phyloP scores from a whole-genome alignment of 2,113 vertebrate genomes.

The Channa argus region DNA sequence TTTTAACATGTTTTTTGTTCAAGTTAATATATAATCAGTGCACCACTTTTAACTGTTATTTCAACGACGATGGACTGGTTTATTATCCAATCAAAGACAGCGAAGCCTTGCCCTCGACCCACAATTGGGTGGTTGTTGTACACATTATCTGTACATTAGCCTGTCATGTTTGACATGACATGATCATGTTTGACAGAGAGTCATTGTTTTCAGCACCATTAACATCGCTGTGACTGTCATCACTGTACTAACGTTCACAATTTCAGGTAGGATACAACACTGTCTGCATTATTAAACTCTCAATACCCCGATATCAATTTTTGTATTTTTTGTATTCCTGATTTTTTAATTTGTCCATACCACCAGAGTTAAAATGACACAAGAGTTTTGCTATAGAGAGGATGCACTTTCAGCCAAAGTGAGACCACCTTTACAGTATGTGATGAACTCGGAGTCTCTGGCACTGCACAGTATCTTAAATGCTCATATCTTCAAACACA shows the following conservation, averaged over 20 bases:
- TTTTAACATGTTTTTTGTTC: constrained; percentile 63
- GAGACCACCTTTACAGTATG: background rate
- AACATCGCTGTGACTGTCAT: constrained; percentile 46
- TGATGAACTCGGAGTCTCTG: background rate
- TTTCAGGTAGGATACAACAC: constrained; percentile 47
- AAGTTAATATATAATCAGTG: constrained; percentile 76
- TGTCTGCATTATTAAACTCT: constrained; percentile 10
- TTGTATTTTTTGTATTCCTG: background rate
- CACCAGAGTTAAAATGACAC: background rate
- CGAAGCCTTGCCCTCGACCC: constrained; percentile 35
- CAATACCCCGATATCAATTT: background rate
- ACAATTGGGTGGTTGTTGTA: constrained; percentile 47
- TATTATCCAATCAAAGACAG: constrained; percentile 42
- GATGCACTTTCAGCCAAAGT: background rate
- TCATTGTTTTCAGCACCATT: constrained; percentile 73
- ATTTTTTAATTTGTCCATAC: background rate
- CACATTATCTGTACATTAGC: constrained; percentile 67
- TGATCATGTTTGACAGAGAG: constrained; percentile 40
- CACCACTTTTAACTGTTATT: constrained; percentile 70
- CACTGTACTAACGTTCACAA: constrained; percentile 43
- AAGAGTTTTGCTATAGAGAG: constrained; percentile 1
- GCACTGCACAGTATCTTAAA: constrained; percentile 3
- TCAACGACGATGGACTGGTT: constrained; percentile 62
- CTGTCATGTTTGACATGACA: constrained; percentile 56
- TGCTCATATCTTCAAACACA: constrained; percentile 10